Base-by-base conservation (phyloP, 2,888 invertebrate genomes). In the Drosophila paramelanica region DNA sequence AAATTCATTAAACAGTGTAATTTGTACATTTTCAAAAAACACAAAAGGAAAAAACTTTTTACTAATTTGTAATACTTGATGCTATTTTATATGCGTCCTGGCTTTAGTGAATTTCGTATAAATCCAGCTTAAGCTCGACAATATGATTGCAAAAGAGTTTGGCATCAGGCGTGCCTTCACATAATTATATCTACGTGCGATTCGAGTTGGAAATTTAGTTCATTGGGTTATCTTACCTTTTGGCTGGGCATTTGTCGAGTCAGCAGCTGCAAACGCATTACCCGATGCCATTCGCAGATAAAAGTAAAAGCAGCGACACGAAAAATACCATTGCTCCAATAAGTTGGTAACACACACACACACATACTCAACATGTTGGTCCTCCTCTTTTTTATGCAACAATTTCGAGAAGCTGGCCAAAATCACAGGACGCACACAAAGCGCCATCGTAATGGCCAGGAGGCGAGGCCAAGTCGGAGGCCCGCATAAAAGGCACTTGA, bases 281-380 rank as follows among this genome's bases (percentile, higher is more conserved):
- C 64, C 71, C 79, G 85, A 85, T 85, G 68, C 86, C 85, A 88
- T 81, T 88, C 69, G 50, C 70, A 85, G 88, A 85, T 85, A 85
- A 79, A 86, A 83, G 78, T 81, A 79, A 81, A 77, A 79, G 80
- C 81, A 85, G 79, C 79, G 82, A 81, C 79, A 81, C 69, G 78
- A 77, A 75, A 79, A 78, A 62, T 66, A 68, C 56, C 67, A 77
- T 65, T 71, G 61, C 70, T 58, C 47, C 62, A 71, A 78, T 74
- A 70, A 74, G 69, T 61, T 66, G 56, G 33, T 55, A 50, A 62
- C 64, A 76, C 66, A 69, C 36, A 41, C 31, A 43, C 47, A 36
- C 42, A 56, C 45, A 53, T 51, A 59, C 41, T 50, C 50, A 62
- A 53, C 61, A 45, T 62, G 60, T 70, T 59, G 59, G 68, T 64